Evolutionary conservation across 2,888 invertebrate genomes (phyloP).

Genomic region (Abrostola tripartita): DNA sequence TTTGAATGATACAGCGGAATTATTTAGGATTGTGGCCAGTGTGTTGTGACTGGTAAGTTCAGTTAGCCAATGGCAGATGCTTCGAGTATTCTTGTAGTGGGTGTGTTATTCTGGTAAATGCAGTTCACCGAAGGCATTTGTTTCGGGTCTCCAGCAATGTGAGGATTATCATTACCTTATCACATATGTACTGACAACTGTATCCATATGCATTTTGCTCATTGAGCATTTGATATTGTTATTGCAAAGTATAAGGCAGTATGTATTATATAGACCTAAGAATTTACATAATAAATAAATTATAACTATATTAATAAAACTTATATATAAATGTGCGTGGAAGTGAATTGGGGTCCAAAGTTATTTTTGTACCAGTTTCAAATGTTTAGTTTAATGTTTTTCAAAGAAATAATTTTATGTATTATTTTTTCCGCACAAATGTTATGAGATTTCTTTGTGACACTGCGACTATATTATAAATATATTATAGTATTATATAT

Average conservation of each 20-base stretch:
- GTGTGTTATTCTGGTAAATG: no score
- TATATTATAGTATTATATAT: background rate
- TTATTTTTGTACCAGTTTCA: conserved; percentile 52
- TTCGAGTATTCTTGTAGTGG: no score
- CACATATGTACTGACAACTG: no score
- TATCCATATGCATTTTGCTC: no score
- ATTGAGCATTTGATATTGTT: no score
- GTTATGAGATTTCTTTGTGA: conserved; percentile 12
- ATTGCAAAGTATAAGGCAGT: no score
- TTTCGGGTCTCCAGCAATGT: no score
- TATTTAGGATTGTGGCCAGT: no score
- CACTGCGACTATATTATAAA: conserved; percentile 30
- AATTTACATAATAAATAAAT: conserved; percentile 15
- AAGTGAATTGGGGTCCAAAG: conserved; percentile 53
- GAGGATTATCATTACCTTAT: no score
- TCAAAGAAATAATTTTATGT: conserved; percentile 10
- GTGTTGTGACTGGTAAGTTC: no score
- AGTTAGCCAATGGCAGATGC: no score
- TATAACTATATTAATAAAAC: conserved; percentile 17
- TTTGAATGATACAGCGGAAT: background rate
- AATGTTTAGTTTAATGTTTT: conserved; percentile 23
- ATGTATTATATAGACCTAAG: background rate
- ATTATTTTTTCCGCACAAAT: conserved; percentile 21
- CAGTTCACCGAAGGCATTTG: no score
- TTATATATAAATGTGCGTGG: conserved; percentile 32